phyloP scores from a whole-genome alignment of 2,797 vertebrate genomes.

The Pseudocheirus occidentalis region DNA sequence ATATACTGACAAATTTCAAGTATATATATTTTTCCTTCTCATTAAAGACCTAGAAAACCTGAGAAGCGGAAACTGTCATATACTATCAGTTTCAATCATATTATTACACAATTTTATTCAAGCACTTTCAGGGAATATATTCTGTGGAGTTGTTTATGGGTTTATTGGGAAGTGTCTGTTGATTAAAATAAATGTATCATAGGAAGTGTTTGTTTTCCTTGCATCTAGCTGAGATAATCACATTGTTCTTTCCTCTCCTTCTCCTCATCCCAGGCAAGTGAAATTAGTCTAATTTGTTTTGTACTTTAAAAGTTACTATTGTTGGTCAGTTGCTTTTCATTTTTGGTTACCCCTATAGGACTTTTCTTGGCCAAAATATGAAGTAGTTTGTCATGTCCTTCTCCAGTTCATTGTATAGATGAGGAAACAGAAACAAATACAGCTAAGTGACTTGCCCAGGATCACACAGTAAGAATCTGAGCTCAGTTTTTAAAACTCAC shows the following conservation, averaged over 20 bases:
- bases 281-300: background rate
- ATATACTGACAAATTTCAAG: background rate
- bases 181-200: background rate
- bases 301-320: background rate
- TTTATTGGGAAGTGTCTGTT: background rate
- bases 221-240: background rate
- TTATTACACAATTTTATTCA: background rate
- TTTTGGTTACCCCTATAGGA: background rate
- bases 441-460: background rate
- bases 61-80: background rate
- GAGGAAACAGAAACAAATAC: background rate
- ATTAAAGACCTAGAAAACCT: background rate
- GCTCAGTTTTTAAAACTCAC: background rate
- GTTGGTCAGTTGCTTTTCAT: background rate
- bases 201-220: background rate
- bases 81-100: background rate
- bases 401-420: background rate
- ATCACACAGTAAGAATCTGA: background rate
- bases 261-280: background rate
- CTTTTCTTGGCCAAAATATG: background rate
- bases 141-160: background rate
- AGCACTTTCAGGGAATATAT: background rate
- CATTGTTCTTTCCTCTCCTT: background rate
- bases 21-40: background rate
- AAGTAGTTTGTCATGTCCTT: background rate